These are phyloP conservation scores for Phainopepla nitens DNA, from an alignment of 2,113 vertebrate genomes.

Conservation along the genomic window DNA sequence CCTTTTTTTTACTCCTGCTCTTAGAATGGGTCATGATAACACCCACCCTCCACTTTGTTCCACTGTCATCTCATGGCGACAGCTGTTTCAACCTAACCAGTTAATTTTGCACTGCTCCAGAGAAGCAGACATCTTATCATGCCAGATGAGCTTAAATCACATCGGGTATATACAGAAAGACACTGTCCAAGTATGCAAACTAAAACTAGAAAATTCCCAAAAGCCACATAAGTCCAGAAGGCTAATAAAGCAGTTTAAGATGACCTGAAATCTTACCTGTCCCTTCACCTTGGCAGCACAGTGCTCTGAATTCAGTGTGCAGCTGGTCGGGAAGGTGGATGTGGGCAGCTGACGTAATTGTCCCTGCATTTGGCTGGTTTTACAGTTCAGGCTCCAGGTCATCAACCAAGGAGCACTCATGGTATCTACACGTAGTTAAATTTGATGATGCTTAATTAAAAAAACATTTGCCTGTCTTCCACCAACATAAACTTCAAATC, in stretches of 20 bases:
- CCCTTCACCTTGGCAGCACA: neutral
- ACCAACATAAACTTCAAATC: neutral
- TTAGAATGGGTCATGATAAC: fast-evolving
- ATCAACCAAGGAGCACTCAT: neutral
- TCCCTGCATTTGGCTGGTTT: neutral
- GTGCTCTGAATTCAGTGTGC: fast-evolving
- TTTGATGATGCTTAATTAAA: neutral
- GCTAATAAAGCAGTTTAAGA: neutral
- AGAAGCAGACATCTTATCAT: neutral
- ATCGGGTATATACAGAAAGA: neutral
- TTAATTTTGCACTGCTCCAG: neutral
- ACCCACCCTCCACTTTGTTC: neutral
- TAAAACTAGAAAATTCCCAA: neutral
- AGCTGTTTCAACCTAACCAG: neutral
- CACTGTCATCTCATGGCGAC: neutral
- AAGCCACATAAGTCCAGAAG: neutral
- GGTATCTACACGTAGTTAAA: neutral
- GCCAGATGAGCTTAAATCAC: neutral
- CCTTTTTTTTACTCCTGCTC: neutral
- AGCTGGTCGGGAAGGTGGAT: neutral
- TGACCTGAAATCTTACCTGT: neutral
- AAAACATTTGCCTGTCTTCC: neutral
- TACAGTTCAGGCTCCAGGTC: neutral
- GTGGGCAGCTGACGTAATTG: fast-evolving
- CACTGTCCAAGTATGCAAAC: no score